These are phyloP conservation scores for Patella depressa DNA, from an alignment of 2,888 invertebrate species.

Conservation along the genomic window DNA sequence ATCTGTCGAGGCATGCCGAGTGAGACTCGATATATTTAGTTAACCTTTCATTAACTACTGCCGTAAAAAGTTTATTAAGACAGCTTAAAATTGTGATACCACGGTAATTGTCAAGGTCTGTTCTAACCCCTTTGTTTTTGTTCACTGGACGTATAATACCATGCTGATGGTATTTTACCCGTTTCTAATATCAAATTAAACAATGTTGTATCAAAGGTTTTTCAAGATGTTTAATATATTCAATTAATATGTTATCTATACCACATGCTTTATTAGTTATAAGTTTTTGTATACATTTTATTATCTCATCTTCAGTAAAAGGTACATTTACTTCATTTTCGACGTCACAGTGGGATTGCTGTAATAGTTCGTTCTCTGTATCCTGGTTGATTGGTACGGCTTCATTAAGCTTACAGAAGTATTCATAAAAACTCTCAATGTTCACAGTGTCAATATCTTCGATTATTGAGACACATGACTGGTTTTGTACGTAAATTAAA, in stretches of 20 bases:
- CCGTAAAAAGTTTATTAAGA: conserved; percentile 6
- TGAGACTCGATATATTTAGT: neutral
- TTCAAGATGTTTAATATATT: conserved; percentile 16
- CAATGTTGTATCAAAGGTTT: neutral
- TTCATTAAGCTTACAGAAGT: too few relatives aligned
- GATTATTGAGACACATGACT: too few relatives aligned
- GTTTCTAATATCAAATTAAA: conserved; percentile 22
- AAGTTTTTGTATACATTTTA: conserved; percentile 11
- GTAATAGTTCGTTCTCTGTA: too few relatives aligned
- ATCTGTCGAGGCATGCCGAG: too few relatives aligned
- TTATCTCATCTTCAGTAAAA: conserved; percentile 18
- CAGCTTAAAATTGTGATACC: conserved; percentile 16
- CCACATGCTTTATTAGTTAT: conserved; percentile 19
- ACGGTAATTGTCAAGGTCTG: conserved; percentile 17
- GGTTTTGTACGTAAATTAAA: too few relatives aligned
- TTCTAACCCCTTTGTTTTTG: conserved; percentile 22
- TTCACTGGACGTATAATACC: conserved; percentile 16
- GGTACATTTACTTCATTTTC: too few relatives aligned
- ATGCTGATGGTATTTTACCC: conserved; percentile 14
- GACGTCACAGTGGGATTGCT: too few relatives aligned
- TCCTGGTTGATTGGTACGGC: too few relatives aligned
- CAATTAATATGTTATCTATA: conserved; percentile 13
- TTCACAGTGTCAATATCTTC: too few relatives aligned
- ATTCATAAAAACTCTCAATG: too few relatives aligned
- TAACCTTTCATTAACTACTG: neutral